A percentile compares a stretch with the other conserved stretches of the same genome.
Conservation (phyloP, 2,888 invertebrate species). For the Apodemia hepburni region DNA sequence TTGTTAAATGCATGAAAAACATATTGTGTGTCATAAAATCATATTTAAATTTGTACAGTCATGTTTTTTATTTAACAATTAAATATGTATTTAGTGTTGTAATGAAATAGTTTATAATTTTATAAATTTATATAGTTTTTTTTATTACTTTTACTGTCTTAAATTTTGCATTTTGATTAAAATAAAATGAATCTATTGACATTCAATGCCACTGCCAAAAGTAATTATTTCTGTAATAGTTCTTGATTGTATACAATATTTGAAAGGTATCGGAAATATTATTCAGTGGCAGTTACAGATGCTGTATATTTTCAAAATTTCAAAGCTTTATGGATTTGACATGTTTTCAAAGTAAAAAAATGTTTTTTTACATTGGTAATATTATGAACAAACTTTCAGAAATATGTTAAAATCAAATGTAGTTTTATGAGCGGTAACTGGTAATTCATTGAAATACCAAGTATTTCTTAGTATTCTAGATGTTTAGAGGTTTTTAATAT, state of each 20-base stretch:
- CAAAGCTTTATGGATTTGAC: background rate
- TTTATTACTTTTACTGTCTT: background rate
- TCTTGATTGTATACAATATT: background rate
- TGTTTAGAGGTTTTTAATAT: constrained; percentile 1
- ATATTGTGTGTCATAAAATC: constrained; percentile 13
- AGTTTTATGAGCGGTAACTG: background rate
- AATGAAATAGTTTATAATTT: constrained; percentile 17
- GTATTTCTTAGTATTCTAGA: constrained; percentile 10
- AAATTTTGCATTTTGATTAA: background rate
- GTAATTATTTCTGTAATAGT: background rate
- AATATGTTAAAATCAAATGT: background rate
- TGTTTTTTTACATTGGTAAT: background rate
- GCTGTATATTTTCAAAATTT: background rate
- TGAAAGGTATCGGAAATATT: too few relatives aligned
- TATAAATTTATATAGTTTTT: constrained; percentile 9
- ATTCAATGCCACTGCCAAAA: background rate
- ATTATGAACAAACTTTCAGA: background rate
- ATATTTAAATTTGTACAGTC: constrained; percentile 4
- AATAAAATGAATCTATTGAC: background rate
- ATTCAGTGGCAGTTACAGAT: too few relatives aligned
- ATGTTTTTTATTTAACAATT: background rate
- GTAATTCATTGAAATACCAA: constrained; percentile 14
- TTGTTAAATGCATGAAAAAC: constrained; percentile 23
- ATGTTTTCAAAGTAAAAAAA: background rate
- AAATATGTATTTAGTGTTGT: constrained; percentile 13